Conservation (phyloP, 2,797 vertebrate species). For the Podarcis lilfordi region DNA sequence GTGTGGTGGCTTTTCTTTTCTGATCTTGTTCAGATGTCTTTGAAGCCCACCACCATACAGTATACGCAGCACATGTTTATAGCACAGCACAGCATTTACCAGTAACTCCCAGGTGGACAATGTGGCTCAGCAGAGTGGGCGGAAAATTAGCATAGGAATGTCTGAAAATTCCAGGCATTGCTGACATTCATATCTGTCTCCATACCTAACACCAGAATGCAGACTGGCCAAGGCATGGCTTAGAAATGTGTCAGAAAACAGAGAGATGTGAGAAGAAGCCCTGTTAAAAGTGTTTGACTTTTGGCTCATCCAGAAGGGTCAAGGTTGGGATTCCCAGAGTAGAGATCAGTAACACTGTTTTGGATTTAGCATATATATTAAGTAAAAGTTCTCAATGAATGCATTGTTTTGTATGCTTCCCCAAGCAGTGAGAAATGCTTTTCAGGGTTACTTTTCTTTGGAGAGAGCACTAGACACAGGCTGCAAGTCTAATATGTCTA, state of each 20-base stretch:
- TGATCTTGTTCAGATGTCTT: constrained; percentile 4
- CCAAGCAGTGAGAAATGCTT: not conserved
- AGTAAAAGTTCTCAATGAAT: not conserved
- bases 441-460: not conserved
- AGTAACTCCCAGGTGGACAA: constrained; percentile 31
- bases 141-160: constrained; percentile 32
- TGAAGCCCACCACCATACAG: constrained; percentile 10
- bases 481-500: too few relatives aligned
- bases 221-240: not conserved
- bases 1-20: not conserved
- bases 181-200: not conserved
- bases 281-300: constrained; percentile 11
- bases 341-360: not conserved
- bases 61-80: not conserved
- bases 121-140: not conserved
- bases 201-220: not conserved
- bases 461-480: not conserved
- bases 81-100: constrained; percentile 8
- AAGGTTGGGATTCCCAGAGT: not conserved
- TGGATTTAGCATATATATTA: not conserved
- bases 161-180: constrained; percentile 7
- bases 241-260: not conserved
- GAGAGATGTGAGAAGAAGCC: not conserved
- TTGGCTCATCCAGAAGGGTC: not conserved
- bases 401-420: not conserved